Evolutionary conservation across 2,113 vertebrate genomes (phyloP), one percentile per base, ranked within the genome.

Genomic region (Psettodes erumei): DNA sequence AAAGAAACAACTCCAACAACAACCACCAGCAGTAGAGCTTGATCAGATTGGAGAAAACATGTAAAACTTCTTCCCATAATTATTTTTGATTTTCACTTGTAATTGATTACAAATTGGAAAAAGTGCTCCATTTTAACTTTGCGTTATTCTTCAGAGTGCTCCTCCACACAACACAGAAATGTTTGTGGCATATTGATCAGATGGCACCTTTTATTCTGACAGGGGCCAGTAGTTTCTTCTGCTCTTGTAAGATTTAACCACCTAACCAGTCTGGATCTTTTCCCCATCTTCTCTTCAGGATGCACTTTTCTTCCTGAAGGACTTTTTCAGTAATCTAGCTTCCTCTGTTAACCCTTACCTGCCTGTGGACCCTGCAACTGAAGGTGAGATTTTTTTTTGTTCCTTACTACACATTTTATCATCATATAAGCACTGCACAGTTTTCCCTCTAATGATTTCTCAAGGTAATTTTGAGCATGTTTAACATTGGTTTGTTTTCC

Each of bases 221-320:
- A 42, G 27, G 23, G 12, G 3, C 2, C 27, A 21, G 30, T 38
- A 10, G 21, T 50, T 53, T 43, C 23, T 56, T 5, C 19, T 55
- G 12, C 47, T 70, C 51, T 58, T 58, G 4, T 65, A 16, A 35
- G 1, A 12, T 43, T 16, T 79, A n/a, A n/a, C 25, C 37, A 60
- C 8, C 32, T 75, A 65, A 76, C 19, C 23, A 51, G 12, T 16
- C 11, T 56, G 58, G 15, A 35, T 75, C 32, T 45, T 72, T 40
- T 21, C 30, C 54, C 23, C n/a, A 11, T 79, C 65, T 71, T 5
- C 59, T 35, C 0, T 19, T 58, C 84, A 98, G 96, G 96, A 98
- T 2, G 96, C 96, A 16, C 91, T 98, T 76, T 96, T 98, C 91
- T 98, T 98, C 89, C 91, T 98, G 58, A 97, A 96, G 83, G 96